A percentile compares a stretch with the other conserved stretches of the same genome.
Evolutionary conservation across 2,113 vertebrate genomes (phyloP).

Genomic region (Bungarus multicinctus): DNA sequence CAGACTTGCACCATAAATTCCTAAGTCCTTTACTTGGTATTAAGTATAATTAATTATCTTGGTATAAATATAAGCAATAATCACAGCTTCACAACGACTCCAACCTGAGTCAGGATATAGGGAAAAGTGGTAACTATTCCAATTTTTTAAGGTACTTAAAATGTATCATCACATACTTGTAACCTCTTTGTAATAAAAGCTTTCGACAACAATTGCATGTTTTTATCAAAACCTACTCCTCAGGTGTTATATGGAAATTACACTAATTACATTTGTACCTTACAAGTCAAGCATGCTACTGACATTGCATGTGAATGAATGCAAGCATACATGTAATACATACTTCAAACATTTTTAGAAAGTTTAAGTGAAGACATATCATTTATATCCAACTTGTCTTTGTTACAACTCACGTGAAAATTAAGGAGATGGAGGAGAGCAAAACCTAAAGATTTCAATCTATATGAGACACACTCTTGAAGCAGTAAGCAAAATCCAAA

Average conservation of each 20-base stretch:
- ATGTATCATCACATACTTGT: background rate
- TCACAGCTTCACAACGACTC: background rate
- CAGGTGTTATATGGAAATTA: background rate
- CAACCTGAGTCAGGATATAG: background rate
- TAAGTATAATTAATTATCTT: background rate
- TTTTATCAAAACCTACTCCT: background rate
- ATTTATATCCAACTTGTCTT: background rate
- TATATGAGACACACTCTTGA: background rate
- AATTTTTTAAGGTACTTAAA: background rate
- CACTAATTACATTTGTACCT: background rate
- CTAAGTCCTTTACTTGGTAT: background rate
- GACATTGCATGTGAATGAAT: background rate
- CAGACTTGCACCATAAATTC: background rate
- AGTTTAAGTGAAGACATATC: background rate
- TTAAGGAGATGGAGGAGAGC: background rate
- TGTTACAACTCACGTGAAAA: background rate
- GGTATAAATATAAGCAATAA: background rate
- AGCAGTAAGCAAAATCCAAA: background rate
- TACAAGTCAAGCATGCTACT: background rate
- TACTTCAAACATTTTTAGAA: background rate
- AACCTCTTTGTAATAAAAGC: background rate
- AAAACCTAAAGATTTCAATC: background rate
- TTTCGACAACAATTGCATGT: background rate
- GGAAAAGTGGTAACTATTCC: background rate
- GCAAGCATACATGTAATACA: background rate